Percentiles rank a stretch among this genome's conserved stretches.
These are phyloP conservation scores for Prunella strophiata DNA, from an alignment of 2,797 vertebrate species.

Conservation along the genomic window DNA sequence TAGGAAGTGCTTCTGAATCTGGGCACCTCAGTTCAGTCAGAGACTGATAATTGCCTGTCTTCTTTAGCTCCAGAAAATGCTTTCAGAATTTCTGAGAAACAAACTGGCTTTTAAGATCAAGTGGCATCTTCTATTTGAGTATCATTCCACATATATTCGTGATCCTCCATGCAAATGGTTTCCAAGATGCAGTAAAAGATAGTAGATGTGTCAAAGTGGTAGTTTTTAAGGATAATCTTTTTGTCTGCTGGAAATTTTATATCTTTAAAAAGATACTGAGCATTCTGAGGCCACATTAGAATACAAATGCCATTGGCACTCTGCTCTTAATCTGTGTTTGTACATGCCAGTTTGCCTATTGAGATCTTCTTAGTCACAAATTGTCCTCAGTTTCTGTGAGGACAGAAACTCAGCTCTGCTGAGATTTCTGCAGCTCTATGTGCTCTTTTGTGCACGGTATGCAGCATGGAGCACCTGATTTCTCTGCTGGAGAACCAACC, in stretches of 20 bases:
- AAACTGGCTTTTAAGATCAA: neutral
- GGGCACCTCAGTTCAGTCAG: neutral
- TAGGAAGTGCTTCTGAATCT: neutral
- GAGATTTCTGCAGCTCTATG: neutral
- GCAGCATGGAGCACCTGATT: fast-evolving
- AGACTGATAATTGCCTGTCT: neutral
- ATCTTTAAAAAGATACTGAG: neutral
- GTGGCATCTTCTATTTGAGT: neutral
- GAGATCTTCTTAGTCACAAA: neutral
- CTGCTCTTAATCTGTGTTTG: neutral
- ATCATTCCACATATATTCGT: neutral
- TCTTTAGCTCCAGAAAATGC: neutral
- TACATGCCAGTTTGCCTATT: neutral
- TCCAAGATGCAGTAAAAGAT: neutral
- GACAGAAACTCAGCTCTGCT: neutral
- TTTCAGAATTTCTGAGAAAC: neutral
- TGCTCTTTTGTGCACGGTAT: neutral
- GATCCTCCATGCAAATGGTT: neutral
- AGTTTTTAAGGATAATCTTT: neutral
- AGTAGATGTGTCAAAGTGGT: neutral
- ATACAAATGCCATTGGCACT: neutral
- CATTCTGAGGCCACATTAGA: neutral
- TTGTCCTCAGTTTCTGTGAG: neutral
- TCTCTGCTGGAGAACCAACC: neutral
- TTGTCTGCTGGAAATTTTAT: neutral